Evolutionary conservation across 2,888 invertebrate genomes (phyloP), one percentile per base, ranked within the genome.

Genomic region (Artemia sinica): DNA sequence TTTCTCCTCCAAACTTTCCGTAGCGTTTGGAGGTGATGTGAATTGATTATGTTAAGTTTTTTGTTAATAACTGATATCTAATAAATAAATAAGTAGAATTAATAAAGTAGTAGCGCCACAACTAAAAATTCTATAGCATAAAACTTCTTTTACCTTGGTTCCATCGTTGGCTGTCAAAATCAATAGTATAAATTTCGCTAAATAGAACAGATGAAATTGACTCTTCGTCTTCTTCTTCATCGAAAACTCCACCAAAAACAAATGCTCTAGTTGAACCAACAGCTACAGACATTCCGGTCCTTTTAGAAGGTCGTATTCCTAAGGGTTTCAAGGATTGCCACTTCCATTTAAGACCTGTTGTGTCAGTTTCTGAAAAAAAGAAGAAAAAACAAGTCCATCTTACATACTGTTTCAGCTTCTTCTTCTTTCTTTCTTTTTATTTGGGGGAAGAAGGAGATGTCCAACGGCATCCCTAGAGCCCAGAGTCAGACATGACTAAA

Each of bases 171-270:
- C 84, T 83, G 70, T 86, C 86, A 71, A 91, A 76, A 75, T 94
- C 92, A 8, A 95, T 76, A 50, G 83, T 79, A 71, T 85, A 82
- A 10, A 93, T 80, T 67, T 91, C 90, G 75, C 91, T 88, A 73
- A 84, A 88, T 80, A 93, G 91, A 71, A 84, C 84, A 0, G 91
- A 89, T 9, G 82, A 81, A 1, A 93, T 78, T 71, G 86, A 84
- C 75, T 91, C 91, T 68, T 92, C 91, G 75, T 89, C 87, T 49
- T 77, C 77, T 75, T 90, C 87, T 68, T 85, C 82, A 74, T 93
- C 93, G 80, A 84, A 82, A 12, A 93, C 88, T 1, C 94, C 94
- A 0, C 94, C 94, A 77, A 91, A 95, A 71, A 88, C 83, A 74
- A 89, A 88, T 0, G 86, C 88, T 69, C 83, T 81, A 10, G 65